These are phyloP conservation scores for Mesembrinibis cayennensis DNA, from an alignment of 2,113 vertebrate species.

Conservation along the genomic window DNA sequence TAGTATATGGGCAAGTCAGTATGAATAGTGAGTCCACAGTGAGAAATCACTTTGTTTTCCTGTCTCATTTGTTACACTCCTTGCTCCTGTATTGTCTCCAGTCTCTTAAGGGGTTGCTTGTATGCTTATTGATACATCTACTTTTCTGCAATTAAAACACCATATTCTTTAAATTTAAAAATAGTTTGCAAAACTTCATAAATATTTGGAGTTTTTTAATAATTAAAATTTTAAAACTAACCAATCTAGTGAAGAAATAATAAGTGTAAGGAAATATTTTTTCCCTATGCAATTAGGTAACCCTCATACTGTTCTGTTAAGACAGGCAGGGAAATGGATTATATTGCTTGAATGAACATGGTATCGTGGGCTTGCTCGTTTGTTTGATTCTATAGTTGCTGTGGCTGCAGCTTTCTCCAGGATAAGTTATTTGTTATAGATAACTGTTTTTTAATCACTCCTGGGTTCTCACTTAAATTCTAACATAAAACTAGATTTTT, in stretches of 20 bases:
- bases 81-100: neutral
- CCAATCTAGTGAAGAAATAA: neutral
- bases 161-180: neutral
- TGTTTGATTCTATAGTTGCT: neutral
- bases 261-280: neutral
- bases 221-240: neutral
- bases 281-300: rapidly evolving
- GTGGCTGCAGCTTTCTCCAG: neutral
- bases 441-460: neutral
- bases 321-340: neutral
- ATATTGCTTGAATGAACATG: neutral
- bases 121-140: neutral
- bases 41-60: neutral
- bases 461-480: neutral
- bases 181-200: neutral
- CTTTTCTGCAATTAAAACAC: neutral
- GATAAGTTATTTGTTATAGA: neutral
- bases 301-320: neutral
- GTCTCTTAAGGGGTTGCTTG: neutral
- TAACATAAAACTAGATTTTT: neutral
- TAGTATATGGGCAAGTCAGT: neutral
- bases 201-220: neutral
- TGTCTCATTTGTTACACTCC: neutral
- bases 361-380: neutral
- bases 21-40: neutral